phyloP scores from a whole-genome alignment of 2,888 invertebrate species.

The Villa cingulata region DNA sequence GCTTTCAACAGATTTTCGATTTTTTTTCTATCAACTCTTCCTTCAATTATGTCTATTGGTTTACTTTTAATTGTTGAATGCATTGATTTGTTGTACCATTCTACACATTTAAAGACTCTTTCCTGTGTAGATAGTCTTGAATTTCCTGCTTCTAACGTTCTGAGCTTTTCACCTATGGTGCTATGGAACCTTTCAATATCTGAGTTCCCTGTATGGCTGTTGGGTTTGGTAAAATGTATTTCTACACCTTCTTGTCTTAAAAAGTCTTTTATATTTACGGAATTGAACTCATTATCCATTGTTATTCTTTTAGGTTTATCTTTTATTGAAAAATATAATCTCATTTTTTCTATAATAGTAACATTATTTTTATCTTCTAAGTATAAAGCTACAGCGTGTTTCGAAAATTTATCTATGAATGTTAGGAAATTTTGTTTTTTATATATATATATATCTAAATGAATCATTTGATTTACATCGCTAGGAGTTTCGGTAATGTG shows the following conservation, averaged over 20 bases:
- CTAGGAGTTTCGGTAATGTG: not conserved
- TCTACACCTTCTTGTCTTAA: not conserved
- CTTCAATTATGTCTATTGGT: not conserved
- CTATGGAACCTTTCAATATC: slow-evolving; percentile 4
- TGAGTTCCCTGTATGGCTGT: slow-evolving; percentile 4
- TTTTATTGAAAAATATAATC: not conserved
- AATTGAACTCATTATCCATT: not conserved
- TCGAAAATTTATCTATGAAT: not conserved
- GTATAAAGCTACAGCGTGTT: not conserved
- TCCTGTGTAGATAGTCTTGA: not conserved
- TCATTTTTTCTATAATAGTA: not conserved
- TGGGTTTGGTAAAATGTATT: not conserved
- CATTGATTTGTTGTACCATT: not conserved
- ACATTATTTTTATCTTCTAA: not conserved
- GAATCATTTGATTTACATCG: too few species aligned
- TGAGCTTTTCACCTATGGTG: slow-evolving; percentile 1
- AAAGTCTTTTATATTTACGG: not conserved
- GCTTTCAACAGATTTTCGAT: too few species aligned
- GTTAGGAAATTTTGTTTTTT: not conserved
- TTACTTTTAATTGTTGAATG: not conserved
- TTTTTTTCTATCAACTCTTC: too few species aligned
- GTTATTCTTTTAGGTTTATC: not conserved
- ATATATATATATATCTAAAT: too few species aligned
- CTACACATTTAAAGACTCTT: not conserved
- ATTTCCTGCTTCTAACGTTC: not conserved